Percentiles rank a stretch among this genome's conserved stretches.
These are phyloP conservation scores for Grallaria varia DNA, from an alignment of 2,113 vertebrate genomes.

Conservation along the genomic window DNA sequence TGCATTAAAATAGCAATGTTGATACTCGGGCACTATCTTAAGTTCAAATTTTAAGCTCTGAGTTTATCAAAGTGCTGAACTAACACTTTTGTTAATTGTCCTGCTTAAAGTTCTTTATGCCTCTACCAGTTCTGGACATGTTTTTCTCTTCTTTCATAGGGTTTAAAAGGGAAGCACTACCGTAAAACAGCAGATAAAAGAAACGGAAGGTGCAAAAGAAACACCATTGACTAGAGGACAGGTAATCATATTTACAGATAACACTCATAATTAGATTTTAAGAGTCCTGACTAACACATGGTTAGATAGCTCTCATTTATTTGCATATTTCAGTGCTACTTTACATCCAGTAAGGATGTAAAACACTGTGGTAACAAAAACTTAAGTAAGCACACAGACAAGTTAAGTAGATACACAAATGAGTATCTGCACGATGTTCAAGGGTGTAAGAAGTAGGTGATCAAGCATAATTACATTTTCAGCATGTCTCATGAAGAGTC, in stretches of 20 bases:
- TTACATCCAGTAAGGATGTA: constrained; percentile 12
- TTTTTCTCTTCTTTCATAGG: background rate
- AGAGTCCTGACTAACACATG: background rate
- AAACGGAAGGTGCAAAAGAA: background rate
- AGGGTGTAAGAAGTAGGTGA: background rate
- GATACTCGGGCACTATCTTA: background rate
- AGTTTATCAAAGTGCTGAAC: background rate
- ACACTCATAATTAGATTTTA: background rate
- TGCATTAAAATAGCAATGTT: background rate
- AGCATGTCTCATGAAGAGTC: background rate
- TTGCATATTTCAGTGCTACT: constrained; percentile 24
- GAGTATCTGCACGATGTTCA: background rate
- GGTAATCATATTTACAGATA: background rate
- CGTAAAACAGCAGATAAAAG: background rate
- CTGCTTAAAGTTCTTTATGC: background rate
- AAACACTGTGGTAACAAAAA: no score
- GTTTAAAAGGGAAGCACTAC: background rate
- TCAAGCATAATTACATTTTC: background rate
- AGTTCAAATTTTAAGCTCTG: background rate
- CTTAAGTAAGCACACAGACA: background rate
- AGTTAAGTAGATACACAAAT: background rate
- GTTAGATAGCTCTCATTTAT: background rate
- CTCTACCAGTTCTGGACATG: background rate
- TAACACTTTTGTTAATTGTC: background rate
- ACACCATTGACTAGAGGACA: background rate